Evolutionary conservation across 1,140 invertebrate species (phyloP).

Genomic region (Himalopsyche phryganea): DNA sequence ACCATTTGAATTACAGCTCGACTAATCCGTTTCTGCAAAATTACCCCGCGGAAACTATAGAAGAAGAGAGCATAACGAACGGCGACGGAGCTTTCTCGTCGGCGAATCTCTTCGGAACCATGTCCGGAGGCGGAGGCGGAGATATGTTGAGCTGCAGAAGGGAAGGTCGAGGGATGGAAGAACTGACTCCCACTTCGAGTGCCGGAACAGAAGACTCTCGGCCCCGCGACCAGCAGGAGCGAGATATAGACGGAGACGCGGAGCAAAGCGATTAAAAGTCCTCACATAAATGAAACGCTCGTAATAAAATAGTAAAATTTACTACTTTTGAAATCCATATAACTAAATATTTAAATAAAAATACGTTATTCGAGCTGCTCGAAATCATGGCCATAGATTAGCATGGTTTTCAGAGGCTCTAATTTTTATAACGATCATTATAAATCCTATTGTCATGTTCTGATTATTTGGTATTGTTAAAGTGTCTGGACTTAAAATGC

Average conservation of each 20-base stretch:
- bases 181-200: conserved; percentile 58
- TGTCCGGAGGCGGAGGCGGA: conserved; percentile 28
- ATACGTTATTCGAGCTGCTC: too few relatives aligned
- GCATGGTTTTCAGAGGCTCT: too few relatives aligned
- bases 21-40: conserved; percentile 60
- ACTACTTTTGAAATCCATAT: conserved; percentile 3
- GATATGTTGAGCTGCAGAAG: conserved; percentile 19
- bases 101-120: conserved; percentile 25
- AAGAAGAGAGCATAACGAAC: conserved; percentile 34
- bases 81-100: conserved; percentile 17
- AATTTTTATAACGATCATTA: too few relatives aligned
- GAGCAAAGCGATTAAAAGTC: conserved; percentile 55
- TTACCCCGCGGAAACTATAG: conserved; percentile 41
- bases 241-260: conserved; percentile 57
- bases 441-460: too few relatives aligned
- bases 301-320: neutral
- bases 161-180: conserved; percentile 41
- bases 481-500: too few relatives aligned
- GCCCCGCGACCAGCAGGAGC: conserved; percentile 52
- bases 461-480: too few relatives aligned
- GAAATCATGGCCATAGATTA: too few relatives aligned
- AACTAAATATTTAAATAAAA: neutral
- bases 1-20: conserved; percentile 45
- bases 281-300: neutral
- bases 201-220: conserved; percentile 59